Percentiles rank a stretch among this genome's conserved stretches.
Evolutionary conservation across 1,140 invertebrate species (phyloP).

Genomic region (Nasonia longicornis): DNA sequence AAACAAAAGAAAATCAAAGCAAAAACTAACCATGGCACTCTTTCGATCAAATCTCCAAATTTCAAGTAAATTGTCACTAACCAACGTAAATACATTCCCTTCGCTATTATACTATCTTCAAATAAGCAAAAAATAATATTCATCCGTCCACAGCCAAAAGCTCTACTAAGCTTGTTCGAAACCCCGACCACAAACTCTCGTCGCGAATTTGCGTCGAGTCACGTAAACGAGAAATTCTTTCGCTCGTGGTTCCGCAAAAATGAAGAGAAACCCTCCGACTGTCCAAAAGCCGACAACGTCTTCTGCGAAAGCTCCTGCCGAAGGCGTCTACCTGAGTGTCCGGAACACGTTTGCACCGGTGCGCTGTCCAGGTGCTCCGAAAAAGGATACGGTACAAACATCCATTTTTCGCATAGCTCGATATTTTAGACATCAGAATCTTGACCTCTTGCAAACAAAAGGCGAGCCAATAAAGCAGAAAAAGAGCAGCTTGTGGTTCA

Average conservation of each 20-base stretch:
- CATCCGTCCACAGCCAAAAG: not conserved
- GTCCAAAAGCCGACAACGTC: not conserved
- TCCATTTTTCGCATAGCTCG: no score
- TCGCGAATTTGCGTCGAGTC: no score
- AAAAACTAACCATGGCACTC: not conserved
- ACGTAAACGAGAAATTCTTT: not conserved
- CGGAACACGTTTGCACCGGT: slow-evolving; percentile 7
- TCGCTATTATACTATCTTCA: not conserved
- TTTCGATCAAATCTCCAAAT: slow-evolving; percentile 6
- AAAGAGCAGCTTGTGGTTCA: not conserved
- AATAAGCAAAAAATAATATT: not conserved
- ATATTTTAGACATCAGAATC: not conserved
- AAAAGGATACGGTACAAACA: slow-evolving; percentile 21
- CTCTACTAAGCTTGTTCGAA: no score
- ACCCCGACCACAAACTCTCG: no score
- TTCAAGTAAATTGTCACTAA: not conserved
- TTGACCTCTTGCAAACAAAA: not conserved
- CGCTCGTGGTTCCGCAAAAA: slow-evolving; percentile 6
- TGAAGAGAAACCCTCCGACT: not conserved
- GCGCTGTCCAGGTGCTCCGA: slow-evolving; percentile 43
- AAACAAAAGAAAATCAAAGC: not conserved
- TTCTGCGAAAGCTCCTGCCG: not conserved
- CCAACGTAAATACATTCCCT: not conserved
- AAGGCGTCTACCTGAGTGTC: slow-evolving; percentile 7
- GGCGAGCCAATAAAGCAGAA: not conserved